Evolutionary conservation across 2,797 vertebrate species (phyloP).

Genomic region (Alfaro cultratus): DNA sequence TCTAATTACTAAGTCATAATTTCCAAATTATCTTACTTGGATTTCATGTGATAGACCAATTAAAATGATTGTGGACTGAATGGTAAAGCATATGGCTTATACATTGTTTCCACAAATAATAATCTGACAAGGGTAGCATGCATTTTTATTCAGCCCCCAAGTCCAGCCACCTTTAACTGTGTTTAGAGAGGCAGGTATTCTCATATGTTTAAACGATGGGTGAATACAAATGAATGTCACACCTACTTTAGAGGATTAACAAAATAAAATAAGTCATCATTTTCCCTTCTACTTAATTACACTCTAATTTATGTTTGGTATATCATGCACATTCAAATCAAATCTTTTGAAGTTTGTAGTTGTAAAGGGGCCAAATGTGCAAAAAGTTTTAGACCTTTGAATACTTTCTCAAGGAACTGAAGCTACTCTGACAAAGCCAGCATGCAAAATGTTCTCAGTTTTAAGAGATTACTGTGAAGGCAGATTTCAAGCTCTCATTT

Average conservation of each 20-base stretch:
- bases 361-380: neutral
- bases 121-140: neutral
- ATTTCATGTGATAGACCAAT: neutral
- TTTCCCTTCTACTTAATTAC: neutral
- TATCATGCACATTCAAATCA: neutral
- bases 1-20: neutral
- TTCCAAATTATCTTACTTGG: neutral
- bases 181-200: neutral
- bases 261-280: neutral
- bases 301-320: neutral
- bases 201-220: neutral
- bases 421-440: neutral
- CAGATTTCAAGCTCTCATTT: neutral
- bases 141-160: neutral
- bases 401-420: neutral
- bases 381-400: neutral
- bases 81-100: neutral
- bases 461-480: neutral
- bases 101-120: neutral
- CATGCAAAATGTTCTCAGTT: neutral
- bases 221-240: neutral
- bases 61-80: neutral
- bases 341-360: neutral
- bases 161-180: neutral
- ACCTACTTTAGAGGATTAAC: neutral